Conservation (phyloP, 1,140 invertebrate genomes). For the Neotoxoptera formosana region DNA sequence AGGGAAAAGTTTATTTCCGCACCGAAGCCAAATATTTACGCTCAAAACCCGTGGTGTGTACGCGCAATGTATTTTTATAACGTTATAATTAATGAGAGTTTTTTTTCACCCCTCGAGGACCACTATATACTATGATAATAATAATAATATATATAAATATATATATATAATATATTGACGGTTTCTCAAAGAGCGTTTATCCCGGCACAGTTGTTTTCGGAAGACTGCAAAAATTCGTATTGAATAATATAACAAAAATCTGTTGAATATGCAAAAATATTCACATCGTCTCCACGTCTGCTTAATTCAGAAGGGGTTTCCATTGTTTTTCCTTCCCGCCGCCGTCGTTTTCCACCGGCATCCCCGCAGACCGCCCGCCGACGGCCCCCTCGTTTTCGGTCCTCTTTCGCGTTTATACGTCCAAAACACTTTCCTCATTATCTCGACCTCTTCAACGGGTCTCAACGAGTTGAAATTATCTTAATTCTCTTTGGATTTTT, state of each 20-base stretch:
- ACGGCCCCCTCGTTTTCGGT: not conserved
- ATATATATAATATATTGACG: not conserved
- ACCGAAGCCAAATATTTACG: not conserved
- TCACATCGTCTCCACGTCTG: not conserved
- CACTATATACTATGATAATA: not conserved
- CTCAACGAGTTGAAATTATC: conserved; percentile 22
- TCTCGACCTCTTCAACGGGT: conserved; percentile 5
- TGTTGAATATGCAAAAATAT: conserved; percentile 47
- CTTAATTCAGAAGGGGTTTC: not conserved
- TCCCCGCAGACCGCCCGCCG: not conserved
- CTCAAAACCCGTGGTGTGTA: not conserved
- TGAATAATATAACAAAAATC: conserved; percentile 23
- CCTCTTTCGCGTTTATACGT: not conserved
- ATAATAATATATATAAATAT: not conserved
- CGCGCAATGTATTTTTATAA: not conserved
- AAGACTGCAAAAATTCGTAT: not conserved
- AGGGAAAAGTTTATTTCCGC: not conserved
- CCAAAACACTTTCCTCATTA: conserved; percentile 37
- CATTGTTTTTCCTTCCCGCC: not conserved
- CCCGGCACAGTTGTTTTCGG: not conserved
- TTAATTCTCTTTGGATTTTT: not conserved
- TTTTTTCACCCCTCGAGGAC: not conserved
- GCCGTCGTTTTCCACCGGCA: not conserved
- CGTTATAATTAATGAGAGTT: conserved; percentile 17
- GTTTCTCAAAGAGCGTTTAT: not conserved